These are phyloP conservation scores for Smutsia gigantea DNA, from an alignment of 2,797 vertebrate species.

Conservation along the genomic window DNA sequence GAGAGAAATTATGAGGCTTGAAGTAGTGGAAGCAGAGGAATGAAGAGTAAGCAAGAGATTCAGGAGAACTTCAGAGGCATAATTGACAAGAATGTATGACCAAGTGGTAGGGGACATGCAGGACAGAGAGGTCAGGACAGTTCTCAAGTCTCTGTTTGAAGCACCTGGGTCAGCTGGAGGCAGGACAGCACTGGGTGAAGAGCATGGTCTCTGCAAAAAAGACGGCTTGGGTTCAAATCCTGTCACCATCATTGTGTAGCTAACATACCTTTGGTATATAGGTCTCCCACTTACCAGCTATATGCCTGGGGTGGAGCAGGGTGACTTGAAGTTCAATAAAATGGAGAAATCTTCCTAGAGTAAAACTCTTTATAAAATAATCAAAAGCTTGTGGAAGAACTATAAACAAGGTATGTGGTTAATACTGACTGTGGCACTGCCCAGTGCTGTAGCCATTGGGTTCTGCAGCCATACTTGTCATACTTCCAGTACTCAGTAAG, in stretches of 20 bases:
- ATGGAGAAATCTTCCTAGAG: not conserved
- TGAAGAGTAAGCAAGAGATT: not conserved
- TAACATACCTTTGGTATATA: not conserved
- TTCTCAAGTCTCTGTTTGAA: not conserved
- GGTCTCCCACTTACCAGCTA: not conserved
- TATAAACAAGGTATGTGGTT: not conserved
- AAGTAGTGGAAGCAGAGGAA: not conserved
- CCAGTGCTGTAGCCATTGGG: not conserved
- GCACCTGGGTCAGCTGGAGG: not conserved
- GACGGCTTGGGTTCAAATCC: not conserved
- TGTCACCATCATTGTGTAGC: not conserved
- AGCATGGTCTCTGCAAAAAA: not conserved
- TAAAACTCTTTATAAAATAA: not conserved
- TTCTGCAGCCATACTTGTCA: not conserved
- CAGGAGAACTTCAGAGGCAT: not conserved
- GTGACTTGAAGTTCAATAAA: not conserved
- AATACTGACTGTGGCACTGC: too few species aligned
- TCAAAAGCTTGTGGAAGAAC: not conserved
- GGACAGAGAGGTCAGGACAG: not conserved
- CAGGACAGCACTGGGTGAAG: not conserved
- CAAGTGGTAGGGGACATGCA: not conserved
- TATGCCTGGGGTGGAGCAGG: not conserved
- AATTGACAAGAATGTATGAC: not conserved
- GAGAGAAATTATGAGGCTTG: not conserved
- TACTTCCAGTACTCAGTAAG: not conserved